Evolutionary conservation across 2,888 invertebrate species (phyloP).

Genomic region (Sycophila texana): DNA sequence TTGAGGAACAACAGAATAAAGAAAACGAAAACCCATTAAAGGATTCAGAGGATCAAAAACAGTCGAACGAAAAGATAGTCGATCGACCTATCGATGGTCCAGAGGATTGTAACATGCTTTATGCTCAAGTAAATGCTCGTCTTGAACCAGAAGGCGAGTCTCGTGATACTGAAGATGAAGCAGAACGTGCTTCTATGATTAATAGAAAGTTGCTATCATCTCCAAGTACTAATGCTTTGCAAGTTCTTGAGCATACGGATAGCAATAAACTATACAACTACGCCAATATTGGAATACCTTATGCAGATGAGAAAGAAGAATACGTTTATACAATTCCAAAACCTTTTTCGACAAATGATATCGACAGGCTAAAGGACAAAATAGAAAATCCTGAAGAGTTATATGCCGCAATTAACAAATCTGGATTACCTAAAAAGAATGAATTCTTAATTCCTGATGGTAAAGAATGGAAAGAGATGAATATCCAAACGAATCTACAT

Average conservation of each 20-base stretch:
- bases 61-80: slow-evolving; percentile 54
- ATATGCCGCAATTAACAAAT: slow-evolving; percentile 74
- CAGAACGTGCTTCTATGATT: slow-evolving; percentile 63
- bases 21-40: slow-evolving; percentile 78
- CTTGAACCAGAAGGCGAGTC: slow-evolving; percentile 72
- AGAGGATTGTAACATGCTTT: slow-evolving; percentile 64
- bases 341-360: slow-evolving; percentile 62
- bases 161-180: slow-evolving; percentile 70
- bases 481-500: slow-evolving; percentile 64
- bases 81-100: slow-evolving; percentile 55
- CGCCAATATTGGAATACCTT: slow-evolving; percentile 59
- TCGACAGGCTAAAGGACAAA: slow-evolving; percentile 69
- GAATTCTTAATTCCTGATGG: slow-evolving; percentile 36
- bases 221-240: slow-evolving; percentile 18
- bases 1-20: slow-evolving; percentile 81
- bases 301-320: slow-evolving; percentile 64
- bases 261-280: slow-evolving; percentile 60
- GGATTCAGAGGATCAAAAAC: slow-evolving; percentile 39
- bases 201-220: slow-evolving; percentile 56
- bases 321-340: slow-evolving; percentile 69
- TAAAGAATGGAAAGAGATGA: slow-evolving; percentile 69
- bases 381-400: slow-evolving; percentile 77
- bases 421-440: slow-evolving; percentile 64
- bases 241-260: slow-evolving; percentile 49
- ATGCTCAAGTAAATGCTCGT: slow-evolving; percentile 70